These are phyloP conservation scores for Octomys mimax DNA, from an alignment of 2,797 vertebrate genomes.

Conservation along the genomic window DNA sequence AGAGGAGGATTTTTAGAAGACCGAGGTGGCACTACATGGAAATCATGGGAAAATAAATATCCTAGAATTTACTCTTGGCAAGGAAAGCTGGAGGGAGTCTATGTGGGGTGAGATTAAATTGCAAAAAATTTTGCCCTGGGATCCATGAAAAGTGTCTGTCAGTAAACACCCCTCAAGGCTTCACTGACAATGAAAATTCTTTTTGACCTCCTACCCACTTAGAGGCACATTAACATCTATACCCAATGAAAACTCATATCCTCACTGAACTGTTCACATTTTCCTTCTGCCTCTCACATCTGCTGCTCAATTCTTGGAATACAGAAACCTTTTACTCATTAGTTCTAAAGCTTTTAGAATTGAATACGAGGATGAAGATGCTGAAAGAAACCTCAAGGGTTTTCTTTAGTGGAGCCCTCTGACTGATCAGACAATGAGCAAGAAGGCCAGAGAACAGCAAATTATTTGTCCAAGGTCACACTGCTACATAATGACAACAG, in stretches of 20 bases:
- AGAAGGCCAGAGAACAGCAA: slow-evolving; percentile 37
- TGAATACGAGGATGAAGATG: slow-evolving; percentile 44
- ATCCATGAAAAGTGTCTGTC: slow-evolving; percentile 29
- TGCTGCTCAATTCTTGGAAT: background rate
- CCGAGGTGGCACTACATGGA: background rate
- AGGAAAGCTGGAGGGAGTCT: background rate
- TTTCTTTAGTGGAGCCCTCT: slow-evolving; percentile 11
- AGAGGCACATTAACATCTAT: background rate
- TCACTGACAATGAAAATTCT: slow-evolving; percentile 13
- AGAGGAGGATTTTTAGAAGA: background rate
- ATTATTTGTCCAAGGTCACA: slow-evolving; percentile 26
- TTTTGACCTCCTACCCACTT: background rate
- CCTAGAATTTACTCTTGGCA: slow-evolving; percentile 26
- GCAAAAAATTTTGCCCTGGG: background rate
- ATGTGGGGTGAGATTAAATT: background rate
- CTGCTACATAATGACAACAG: slow-evolving; percentile 35
- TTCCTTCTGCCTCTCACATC: slow-evolving; percentile 36
- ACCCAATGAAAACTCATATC: background rate
- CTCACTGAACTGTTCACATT: background rate
- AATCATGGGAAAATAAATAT: slow-evolving; percentile 30
- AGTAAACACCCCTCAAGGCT: slow-evolving; percentile 43
- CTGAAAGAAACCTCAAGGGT: background rate
- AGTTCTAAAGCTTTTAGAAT: slow-evolving; percentile 32
- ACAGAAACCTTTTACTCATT: slow-evolving; percentile 13
- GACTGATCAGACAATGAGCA: slow-evolving; percentile 31